Evolutionary conservation across 2,888 invertebrate genomes (phyloP), one percentile per base, ranked within the genome.

Genomic region (Chesias legatella): DNA sequence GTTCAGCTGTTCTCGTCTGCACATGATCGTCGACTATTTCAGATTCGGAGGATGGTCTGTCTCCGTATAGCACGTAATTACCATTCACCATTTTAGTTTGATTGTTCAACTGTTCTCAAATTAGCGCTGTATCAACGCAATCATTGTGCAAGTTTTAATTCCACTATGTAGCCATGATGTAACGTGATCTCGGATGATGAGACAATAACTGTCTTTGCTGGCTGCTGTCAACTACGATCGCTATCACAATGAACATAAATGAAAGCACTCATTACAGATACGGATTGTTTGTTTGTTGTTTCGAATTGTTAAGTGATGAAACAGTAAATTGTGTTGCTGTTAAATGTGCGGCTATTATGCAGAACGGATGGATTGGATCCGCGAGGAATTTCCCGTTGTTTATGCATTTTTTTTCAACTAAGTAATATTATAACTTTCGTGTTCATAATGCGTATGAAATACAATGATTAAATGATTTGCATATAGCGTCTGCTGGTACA

Each of bases 1-100:
- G 70, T 34, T 86, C 85, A 1, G 69, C 63, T 0, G 82, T 76
- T 43, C 77, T 70, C 6, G 72, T 63, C 38, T 79, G 84, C 3
- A 84, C 81, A 50, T 86, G 85, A 48, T 85, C 86, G 9, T 82
- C 80, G 1, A 85, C 76, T 35, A 79, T 80, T 59, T 85, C 86
- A 1, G 83, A 79, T 50, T 85, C 86, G 6, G 86, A 83, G 33
- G 75, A 66, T 41, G 88, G 83, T 50, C 78, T 66, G 55, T 86
- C 85, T 24, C 84, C 85, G 55, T 88, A 86, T 26, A 88, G 50
- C 17, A 81, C 73, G 57, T 89, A 89, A 56, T 88, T 88, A 9
- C 89, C 85, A 65, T 88, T 88, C 45, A 89, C 88, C 89, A 89
- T 89, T 61, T 73, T 79, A 36, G 10, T 42, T 34, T 51, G 41